A percentile compares a stretch with the other conserved stretches of the same genome.
Evolutionary conservation across 35 echinoderm and acorn worm species (phyloP).

Genomic region (Hemicentrotus pulcherrimus): DNA sequence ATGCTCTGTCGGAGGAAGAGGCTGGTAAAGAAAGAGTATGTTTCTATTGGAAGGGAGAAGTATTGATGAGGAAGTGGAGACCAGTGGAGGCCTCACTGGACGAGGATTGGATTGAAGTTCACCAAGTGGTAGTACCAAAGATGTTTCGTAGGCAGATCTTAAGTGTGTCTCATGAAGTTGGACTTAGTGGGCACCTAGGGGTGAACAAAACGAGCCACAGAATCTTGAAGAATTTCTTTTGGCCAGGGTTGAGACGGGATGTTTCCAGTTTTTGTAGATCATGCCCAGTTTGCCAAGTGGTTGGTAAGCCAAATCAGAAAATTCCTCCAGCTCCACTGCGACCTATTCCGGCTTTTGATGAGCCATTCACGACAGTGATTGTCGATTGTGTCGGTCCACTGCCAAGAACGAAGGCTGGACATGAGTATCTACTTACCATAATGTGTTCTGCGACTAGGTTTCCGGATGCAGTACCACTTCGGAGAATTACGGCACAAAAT

Average conservation of each 20-base stretch:
- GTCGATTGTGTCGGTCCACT: slow-evolving; percentile 76
- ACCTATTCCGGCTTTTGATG: slow-evolving; percentile 87
- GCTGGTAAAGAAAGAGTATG: background rate
- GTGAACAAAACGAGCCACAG: background rate
- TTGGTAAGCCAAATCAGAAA: slow-evolving; percentile 85
- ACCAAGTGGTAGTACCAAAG: slow-evolving; percentile 64
- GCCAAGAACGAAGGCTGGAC: slow-evolving; percentile 69
- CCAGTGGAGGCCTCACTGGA: slow-evolving; percentile 35
- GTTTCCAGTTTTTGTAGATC: background rate
- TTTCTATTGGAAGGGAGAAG: slow-evolving; percentile 50
- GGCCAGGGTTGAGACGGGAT: background rate
- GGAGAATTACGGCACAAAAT: slow-evolving; percentile 60
- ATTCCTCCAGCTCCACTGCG: slow-evolving; percentile 65
- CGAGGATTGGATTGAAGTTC: background rate
- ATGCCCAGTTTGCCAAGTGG: slow-evolving; percentile 63
- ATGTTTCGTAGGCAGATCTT: slow-evolving; percentile 29
- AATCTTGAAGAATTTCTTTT: background rate
- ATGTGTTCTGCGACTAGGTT: slow-evolving; percentile 80
- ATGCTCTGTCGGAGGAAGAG: slow-evolving; percentile 13
- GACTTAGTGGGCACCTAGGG: slow-evolving; percentile 33
- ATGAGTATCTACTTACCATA: slow-evolving; percentile 78
- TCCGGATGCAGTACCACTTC: slow-evolving; percentile 72
- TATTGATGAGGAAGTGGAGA: slow-evolving; percentile 76
- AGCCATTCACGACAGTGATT: slow-evolving; percentile 77
- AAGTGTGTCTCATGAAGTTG: slow-evolving; percentile 52